Conservation (phyloP, 2,797 vertebrate genomes). For the Esox masquinongy region DNA sequence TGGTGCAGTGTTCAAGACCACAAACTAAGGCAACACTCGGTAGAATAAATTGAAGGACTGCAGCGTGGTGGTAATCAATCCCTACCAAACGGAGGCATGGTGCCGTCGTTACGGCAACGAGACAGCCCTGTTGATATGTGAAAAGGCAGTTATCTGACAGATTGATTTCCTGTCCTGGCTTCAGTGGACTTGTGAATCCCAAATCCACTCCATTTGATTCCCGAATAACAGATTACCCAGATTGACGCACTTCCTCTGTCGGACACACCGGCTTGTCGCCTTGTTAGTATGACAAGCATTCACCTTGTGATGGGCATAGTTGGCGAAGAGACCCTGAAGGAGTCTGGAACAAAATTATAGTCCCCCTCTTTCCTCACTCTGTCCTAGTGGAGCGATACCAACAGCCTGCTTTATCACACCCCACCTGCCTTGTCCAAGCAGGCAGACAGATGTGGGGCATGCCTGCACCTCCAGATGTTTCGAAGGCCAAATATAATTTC, state of each 20-base stretch:
- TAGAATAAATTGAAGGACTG: conserved; percentile 7
- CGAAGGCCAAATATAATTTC: too few relatives aligned
- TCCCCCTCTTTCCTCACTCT: too few relatives aligned
- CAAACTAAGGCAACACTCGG: neutral
- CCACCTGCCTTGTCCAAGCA: neutral
- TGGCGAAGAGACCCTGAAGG: too few relatives aligned
- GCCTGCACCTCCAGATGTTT: neutral
- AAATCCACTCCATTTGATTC: neutral
- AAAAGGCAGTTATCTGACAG: neutral
- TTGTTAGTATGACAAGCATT: too few relatives aligned
- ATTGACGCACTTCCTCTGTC: too few relatives aligned
- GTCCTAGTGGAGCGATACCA: neutral
- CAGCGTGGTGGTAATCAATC: neutral
- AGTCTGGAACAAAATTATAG: too few relatives aligned
- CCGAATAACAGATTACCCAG: too few relatives aligned
- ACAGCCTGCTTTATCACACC: neutral
- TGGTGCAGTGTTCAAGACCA: conserved; percentile 24
- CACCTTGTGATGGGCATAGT: too few relatives aligned
- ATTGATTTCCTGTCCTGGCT: neutral
- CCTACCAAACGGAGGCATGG: neutral
- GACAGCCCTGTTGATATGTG: neutral
- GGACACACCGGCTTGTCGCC: too few relatives aligned
- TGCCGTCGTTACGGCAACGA: neutral
- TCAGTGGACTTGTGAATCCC: neutral
- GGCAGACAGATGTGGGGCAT: neutral